Conservation (phyloP, 2,888 invertebrate genomes). For the Chaitophorus viminalis region DNA sequence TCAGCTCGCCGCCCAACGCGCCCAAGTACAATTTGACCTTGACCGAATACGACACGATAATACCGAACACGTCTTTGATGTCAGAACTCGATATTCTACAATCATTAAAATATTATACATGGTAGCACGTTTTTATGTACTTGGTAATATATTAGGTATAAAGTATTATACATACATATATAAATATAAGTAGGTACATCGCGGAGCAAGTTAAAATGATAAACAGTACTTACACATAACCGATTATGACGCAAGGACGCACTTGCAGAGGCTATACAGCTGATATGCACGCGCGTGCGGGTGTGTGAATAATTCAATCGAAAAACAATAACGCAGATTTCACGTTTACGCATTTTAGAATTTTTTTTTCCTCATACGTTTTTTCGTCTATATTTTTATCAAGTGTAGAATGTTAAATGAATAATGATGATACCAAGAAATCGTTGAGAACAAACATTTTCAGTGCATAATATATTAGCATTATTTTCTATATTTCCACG, state of each 20-base stretch:
- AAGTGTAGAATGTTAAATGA: no score
- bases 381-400: no score
- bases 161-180: not conserved
- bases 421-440: no score
- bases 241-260: not conserved
- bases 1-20: slow-evolving; percentile 90
- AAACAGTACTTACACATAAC: not conserved
- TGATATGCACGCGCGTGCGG: not conserved
- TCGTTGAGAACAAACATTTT: no score
- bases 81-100: slow-evolving; percentile 78
- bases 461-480: no score
- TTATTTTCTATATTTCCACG: no score
- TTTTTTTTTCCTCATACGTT: no score
- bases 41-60: slow-evolving; percentile 93
- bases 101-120: slow-evolving; percentile 1
- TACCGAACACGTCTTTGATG: slow-evolving; percentile 92
- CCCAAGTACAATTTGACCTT: slow-evolving; percentile 94
- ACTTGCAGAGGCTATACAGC: not conserved
- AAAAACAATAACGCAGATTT: not conserved
- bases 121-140: not conserved
- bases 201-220: not conserved
- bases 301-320: not conserved
- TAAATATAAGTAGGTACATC: not conserved
- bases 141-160: not conserved
- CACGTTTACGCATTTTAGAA: not conserved